Evolutionary conservation across 2,888 invertebrate species (phyloP).

Genomic region (Eutolmus rufibarbis): DNA sequence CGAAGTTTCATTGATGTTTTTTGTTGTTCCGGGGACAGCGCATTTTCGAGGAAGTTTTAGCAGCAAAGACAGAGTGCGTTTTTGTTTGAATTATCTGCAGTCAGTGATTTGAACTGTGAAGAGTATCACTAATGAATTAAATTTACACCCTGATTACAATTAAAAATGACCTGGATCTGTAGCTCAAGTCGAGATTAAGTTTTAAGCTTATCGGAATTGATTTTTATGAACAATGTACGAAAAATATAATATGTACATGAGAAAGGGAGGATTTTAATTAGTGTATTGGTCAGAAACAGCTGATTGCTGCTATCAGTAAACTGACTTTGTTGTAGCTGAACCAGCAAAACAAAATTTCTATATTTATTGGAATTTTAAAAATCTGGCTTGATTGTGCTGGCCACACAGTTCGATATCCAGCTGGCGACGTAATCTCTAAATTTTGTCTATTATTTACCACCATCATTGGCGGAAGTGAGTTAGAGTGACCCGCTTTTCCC

Average conservation of each 20-base stretch:
- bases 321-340: not conserved
- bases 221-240: not conserved
- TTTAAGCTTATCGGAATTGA: not conserved
- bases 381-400: not conserved
- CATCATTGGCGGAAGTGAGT: not conserved
- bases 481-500: not conserved
- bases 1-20: not conserved
- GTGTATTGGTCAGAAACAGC: conserved; percentile 2
- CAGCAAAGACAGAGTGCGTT: not conserved
- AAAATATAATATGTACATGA: not conserved
- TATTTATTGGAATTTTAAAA: not conserved
- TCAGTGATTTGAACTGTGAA: not conserved
- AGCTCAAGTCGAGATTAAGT: not conserved
- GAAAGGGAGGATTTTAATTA: conserved; percentile 4
- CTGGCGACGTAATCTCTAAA: not conserved
- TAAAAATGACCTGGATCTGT: not conserved
- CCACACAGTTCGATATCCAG: not conserved
- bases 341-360: not conserved
- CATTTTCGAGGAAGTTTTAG: not conserved
- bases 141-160: conserved; percentile 19
- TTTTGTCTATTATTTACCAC: not conserved
- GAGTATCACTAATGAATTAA: not conserved
- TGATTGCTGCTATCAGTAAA: conserved; percentile 12
- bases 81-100: not conserved
- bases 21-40: not conserved